phyloP scores from a whole-genome alignment of 37 sponge, comb jelly and placozoan species.

The Oscarella lobularis region DNA sequence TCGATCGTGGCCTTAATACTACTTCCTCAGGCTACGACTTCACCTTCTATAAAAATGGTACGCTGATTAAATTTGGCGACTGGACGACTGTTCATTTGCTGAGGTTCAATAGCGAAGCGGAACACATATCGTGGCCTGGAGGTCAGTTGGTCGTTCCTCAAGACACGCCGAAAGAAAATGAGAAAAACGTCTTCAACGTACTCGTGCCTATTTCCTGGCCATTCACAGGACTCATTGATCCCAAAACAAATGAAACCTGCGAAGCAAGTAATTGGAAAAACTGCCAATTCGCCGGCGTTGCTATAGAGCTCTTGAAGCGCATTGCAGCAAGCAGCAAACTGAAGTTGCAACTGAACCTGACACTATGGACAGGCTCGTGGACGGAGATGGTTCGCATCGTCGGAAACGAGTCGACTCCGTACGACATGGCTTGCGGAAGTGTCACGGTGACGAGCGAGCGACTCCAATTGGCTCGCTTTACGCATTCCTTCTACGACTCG shows the following conservation, averaged over 20 bases:
- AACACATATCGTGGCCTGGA: too few species aligned
- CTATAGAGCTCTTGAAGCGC: background rate
- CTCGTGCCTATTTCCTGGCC: background rate
- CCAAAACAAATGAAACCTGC: background rate
- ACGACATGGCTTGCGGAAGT: background rate
- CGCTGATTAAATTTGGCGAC: too few species aligned
- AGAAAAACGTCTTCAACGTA: background rate
- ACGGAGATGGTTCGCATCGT: background rate
- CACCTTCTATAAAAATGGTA: too few species aligned
- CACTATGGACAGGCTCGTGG: conserved; percentile 2
- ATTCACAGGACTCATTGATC: background rate
- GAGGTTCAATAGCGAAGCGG: too few species aligned
- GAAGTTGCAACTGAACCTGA: background rate
- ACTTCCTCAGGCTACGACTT: too few species aligned
- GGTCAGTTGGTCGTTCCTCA: background rate
- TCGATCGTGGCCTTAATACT: too few species aligned
- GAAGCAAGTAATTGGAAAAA: background rate
- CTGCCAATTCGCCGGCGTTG: background rate
- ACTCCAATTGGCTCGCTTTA: background rate
- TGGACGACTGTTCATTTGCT: too few species aligned
- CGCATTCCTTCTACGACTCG: background rate
- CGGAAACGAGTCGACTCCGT: background rate
- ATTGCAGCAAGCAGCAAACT: background rate
- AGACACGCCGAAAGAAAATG: background rate
- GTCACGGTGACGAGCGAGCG: background rate